A percentile compares a stretch with the other conserved stretches of the same genome.
These are phyloP conservation scores for Muntiacus reevesi DNA, from an alignment of 2,113 vertebrate species.

Conservation along the genomic window DNA sequence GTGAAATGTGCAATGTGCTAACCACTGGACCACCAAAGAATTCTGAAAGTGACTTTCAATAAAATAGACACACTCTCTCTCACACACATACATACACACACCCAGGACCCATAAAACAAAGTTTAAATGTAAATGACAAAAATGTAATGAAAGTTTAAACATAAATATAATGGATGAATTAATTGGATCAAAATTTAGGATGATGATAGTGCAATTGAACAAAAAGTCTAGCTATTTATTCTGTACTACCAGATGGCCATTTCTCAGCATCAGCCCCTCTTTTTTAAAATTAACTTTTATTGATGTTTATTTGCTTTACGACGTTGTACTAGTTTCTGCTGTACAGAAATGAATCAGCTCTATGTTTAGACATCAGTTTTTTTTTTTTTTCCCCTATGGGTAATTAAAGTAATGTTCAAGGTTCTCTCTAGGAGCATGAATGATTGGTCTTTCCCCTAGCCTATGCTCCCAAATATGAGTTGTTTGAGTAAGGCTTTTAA, in stretches of 20 bases:
- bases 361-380: background rate
- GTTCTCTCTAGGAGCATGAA: background rate
- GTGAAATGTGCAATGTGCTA: background rate
- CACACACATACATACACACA: background rate
- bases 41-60: background rate
- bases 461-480: background rate
- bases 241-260: background rate
- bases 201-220: background rate
- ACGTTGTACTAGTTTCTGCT: background rate
- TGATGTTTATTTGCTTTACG: background rate
- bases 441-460: background rate
- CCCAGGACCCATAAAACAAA: background rate
- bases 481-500: background rate
- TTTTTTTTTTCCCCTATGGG: accelerated
- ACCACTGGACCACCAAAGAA: background rate
- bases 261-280: background rate
- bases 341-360: background rate
- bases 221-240: background rate
- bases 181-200: background rate
- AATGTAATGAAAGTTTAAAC: background rate
- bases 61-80: background rate
- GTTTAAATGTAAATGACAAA: background rate
- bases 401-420: background rate
- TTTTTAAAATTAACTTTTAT: background rate
- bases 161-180: background rate